phyloP scores from a whole-genome alignment of 2,888 invertebrate genomes.

The Seira sanloemensis region DNA sequence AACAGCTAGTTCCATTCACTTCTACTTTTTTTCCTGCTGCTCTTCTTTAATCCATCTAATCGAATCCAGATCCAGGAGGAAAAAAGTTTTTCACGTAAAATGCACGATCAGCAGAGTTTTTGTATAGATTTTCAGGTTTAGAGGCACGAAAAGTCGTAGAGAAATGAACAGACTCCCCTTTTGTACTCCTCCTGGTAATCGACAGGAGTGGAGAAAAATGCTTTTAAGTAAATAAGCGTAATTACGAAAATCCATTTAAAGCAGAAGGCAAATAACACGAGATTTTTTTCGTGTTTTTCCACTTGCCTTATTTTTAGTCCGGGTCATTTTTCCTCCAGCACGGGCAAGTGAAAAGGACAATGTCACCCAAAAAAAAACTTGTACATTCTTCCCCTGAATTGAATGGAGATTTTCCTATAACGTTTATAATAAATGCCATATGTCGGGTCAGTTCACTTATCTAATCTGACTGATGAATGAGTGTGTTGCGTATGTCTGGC shows the following conservation, averaged over 20 bases:
- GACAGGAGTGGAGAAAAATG: not conserved
- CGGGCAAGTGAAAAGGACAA: not conserved
- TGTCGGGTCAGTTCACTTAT: constrained; percentile 46
- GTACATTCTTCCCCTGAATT: too few relatives aligned
- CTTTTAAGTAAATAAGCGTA: constrained; percentile 41
- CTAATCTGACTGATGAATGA: constrained; percentile 31
- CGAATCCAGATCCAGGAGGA: constrained; percentile 7
- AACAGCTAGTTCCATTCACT: not conserved
- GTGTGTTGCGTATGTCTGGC: not conserved
- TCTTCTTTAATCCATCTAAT: constrained; percentile 16
- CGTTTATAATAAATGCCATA: not conserved
- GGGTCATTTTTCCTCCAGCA: not conserved
- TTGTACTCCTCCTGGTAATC: not conserved
- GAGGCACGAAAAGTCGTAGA: not conserved
- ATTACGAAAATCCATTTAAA: constrained; percentile 35
- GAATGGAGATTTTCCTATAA: constrained; percentile 3
- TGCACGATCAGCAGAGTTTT: not conserved
- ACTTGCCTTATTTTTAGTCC: constrained; percentile 4
- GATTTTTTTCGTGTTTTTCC: constrained; percentile 12
- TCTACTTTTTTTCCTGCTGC: not conserved
- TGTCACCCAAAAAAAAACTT: not conserved
- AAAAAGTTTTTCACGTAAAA: not conserved
- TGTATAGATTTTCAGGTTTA: constrained; percentile 2
- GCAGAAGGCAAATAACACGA: not conserved
- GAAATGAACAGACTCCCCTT: constrained; percentile 6